Evolutionary conservation across 1,140 invertebrate species (phyloP), one percentile per base, ranked within the genome.

Genomic region (Conus betulinus): DNA sequence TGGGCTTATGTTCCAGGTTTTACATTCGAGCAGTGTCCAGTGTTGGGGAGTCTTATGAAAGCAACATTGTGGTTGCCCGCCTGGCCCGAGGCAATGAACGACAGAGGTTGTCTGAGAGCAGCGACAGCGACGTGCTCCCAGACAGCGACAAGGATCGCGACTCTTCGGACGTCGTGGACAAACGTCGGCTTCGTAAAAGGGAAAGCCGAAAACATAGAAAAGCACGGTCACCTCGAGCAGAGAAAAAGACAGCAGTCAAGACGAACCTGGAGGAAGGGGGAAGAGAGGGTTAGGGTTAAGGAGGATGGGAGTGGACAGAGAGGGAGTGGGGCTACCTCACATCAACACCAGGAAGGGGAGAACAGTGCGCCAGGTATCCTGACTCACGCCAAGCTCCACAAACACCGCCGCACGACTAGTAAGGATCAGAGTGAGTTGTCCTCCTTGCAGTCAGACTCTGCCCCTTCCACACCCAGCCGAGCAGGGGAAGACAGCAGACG

Each of bases 21-120:
- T 93, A 91, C 90, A 89, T 94, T 51, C 91, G 91, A 63, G 93
- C 91, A 39, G 87, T 94, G 52, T 93, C 93, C 23, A 89, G 90
- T 3, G 82, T 92, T 20, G 93, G 93, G 57, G 93, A 94, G 81
- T 93, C 93, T 3, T 91, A 89, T 23, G 91, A 91, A 57, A 93
- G 93, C 51, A 92, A 94, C 84, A 90, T 92, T 57, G 85, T 93
- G 5, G 91, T 93, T 89, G 91, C 91, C 55, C 90, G 91, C 51
- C 84, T 92, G 57, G 91, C 91, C 20, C 87, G 87, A 39, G 90
- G 89, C 17, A 71, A 53, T 67, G 84, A 87, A 23, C 81, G 86
- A 53, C 82, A 87, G 63, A 85, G 79, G 74, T 27, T 85, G 60
- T 79, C 90, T 0, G 88, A 87, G 55, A 92, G 88, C 81, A 91